Evolutionary conservation across 2,888 invertebrate species (phyloP).

Genomic region (Spisula subtruncata): DNA sequence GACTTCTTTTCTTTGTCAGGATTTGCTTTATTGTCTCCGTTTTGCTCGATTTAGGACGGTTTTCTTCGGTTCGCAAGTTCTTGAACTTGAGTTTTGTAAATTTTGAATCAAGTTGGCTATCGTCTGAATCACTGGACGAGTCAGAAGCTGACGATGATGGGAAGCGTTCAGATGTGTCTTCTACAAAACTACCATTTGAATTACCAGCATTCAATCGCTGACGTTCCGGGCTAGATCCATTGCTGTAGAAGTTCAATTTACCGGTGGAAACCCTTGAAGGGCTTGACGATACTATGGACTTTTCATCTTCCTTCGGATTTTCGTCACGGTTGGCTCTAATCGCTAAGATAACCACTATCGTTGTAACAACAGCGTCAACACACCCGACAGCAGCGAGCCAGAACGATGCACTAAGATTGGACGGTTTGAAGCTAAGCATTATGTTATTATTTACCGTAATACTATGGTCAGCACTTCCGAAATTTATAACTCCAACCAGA

Average conservation of each 20-base stretch:
- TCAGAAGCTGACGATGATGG: background rate
- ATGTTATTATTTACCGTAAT: conserved; percentile 30
- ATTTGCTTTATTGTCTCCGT: background rate
- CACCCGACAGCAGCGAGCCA: conserved; percentile 51
- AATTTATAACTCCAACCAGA: conserved; percentile 38
- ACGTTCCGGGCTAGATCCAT: conserved; percentile 9
- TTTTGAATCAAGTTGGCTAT: conserved; percentile 23
- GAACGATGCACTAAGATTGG: conserved; percentile 58
- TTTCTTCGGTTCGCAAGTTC: background rate
- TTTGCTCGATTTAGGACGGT: background rate
- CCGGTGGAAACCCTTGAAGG: background rate
- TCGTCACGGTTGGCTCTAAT: conserved; percentile 16
- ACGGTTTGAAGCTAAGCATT: conserved; percentile 28
- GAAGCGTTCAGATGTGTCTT: background rate
- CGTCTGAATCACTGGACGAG: conserved; percentile 30
- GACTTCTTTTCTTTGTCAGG: background rate
- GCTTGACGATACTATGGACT: conserved; percentile 18
- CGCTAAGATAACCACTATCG: conserved; percentile 37
- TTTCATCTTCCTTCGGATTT: background rate
- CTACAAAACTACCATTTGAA: background rate
- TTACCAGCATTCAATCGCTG: background rate
- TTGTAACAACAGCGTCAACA: conserved; percentile 35
- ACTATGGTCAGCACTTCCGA: conserved; percentile 48
- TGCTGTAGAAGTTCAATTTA: background rate
- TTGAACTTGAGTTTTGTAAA: conserved; percentile 30